Conservation (phyloP, 1,140 invertebrate species). For the Magallana ariakensis region DNA sequence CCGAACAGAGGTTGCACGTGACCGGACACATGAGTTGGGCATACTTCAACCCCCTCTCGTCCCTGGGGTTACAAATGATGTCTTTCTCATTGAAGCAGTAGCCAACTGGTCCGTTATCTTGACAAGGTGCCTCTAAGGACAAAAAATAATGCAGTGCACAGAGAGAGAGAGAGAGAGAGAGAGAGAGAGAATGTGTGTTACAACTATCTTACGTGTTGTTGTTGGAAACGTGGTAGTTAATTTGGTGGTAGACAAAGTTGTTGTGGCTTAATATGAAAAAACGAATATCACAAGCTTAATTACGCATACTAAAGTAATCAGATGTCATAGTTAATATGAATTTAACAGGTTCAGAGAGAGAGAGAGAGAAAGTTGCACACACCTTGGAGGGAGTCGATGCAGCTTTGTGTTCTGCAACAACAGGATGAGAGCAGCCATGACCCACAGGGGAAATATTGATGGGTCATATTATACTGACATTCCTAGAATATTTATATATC, state of each 20-base stretch:
- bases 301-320: no score
- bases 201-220: neutral
- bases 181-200: no score
- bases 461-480: neutral
- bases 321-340: no score
- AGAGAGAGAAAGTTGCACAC: no score
- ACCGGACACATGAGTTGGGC: constrained; percentile 13
- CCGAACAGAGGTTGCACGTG: constrained; percentile 5
- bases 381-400: constrained; percentile 15
- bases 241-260: neutral
- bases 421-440: neutral
- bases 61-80: neutral
- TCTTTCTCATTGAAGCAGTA: neutral
- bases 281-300: no score
- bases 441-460: neutral
- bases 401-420: constrained; percentile 10
- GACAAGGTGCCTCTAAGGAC: constrained; percentile 9
- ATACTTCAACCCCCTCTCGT: neutral
- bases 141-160: no score
- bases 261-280: neutral
- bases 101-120: neutral
- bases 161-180: no score
- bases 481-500: neutral
- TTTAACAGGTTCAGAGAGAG: neutral
- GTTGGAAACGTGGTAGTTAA: neutral